Conservation (phyloP, 64 coral and sea anemone species). For the Actinia tenebrosa region DNA sequence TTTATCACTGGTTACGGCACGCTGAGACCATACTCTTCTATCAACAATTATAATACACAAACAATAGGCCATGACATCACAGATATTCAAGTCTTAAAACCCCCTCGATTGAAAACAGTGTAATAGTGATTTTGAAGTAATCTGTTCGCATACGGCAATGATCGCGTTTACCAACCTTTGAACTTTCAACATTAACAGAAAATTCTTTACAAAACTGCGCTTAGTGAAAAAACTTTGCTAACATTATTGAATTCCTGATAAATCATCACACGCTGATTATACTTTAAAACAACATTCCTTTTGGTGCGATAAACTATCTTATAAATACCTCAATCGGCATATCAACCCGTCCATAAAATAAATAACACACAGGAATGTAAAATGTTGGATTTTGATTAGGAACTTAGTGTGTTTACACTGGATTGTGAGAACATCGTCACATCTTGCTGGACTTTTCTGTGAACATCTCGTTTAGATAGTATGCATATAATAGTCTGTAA, state of each 20-base stretch:
- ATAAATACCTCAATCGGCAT: conserved; percentile 5
- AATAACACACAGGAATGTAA: neutral
- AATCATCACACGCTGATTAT: neutral
- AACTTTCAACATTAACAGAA: neutral
- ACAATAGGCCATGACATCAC: neutral
- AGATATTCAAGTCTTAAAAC: neutral
- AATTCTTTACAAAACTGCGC: neutral
- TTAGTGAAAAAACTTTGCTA: neutral
- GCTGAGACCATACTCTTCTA: neutral
- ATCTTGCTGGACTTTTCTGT: neutral
- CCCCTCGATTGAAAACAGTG: neutral
- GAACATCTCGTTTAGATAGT: neutral
- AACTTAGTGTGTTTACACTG: neutral
- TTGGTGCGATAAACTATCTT: neutral
- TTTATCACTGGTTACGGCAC: neutral
- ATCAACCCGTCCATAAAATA: neutral
- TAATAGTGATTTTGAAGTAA: neutral
- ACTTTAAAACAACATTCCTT: neutral
- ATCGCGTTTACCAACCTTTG: neutral
- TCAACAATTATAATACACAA: neutral
- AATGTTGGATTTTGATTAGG: conserved; percentile 1
- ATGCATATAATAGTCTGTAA: neutral
- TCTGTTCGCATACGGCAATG: neutral
- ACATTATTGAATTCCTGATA: neutral
- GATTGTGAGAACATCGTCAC: too few species aligned